phyloP scores from a whole-genome alignment of 2,888 invertebrate species.

The Deroplatys truncata region DNA sequence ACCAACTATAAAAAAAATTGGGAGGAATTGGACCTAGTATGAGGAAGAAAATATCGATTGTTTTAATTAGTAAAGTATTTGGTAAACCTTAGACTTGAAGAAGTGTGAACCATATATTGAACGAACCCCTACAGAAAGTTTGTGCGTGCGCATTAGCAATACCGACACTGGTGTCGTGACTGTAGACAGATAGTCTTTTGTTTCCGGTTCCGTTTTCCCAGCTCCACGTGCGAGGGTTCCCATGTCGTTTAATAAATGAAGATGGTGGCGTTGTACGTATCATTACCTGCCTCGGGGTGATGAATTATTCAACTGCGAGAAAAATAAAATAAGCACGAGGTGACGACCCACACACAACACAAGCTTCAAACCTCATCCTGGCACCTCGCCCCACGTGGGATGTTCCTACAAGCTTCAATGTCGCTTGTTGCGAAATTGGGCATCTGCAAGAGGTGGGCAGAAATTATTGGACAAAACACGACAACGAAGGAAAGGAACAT shows the following conservation, averaged over 20 bases:
- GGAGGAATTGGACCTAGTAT: too few relatives aligned
- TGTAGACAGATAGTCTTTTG: not conserved
- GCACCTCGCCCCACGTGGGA: not conserved
- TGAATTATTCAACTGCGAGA: not conserved
- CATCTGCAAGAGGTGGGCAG: too few relatives aligned
- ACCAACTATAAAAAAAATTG: too few relatives aligned
- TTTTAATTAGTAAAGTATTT: too few relatives aligned
- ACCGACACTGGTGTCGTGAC: not conserved
- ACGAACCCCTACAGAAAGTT: not conserved
- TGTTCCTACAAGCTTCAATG: too few relatives aligned
- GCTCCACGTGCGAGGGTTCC: not conserved
- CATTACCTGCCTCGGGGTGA: not conserved
- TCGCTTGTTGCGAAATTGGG: too few relatives aligned
- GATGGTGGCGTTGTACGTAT: not conserved
- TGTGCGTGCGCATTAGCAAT: not conserved
- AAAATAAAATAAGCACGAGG: not conserved
- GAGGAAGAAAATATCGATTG: too few relatives aligned
- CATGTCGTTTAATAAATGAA: not conserved
- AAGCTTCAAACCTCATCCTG: not conserved
- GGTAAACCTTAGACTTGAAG: too few relatives aligned
- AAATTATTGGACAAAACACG: too few relatives aligned
- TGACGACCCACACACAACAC: not conserved
- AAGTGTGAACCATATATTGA: not conserved
- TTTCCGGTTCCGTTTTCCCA: not conserved
- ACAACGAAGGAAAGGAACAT: too few relatives aligned